phyloP scores from a whole-genome alignment of 1,140 invertebrate species.

The Dendroctonus ponderosae region DNA sequence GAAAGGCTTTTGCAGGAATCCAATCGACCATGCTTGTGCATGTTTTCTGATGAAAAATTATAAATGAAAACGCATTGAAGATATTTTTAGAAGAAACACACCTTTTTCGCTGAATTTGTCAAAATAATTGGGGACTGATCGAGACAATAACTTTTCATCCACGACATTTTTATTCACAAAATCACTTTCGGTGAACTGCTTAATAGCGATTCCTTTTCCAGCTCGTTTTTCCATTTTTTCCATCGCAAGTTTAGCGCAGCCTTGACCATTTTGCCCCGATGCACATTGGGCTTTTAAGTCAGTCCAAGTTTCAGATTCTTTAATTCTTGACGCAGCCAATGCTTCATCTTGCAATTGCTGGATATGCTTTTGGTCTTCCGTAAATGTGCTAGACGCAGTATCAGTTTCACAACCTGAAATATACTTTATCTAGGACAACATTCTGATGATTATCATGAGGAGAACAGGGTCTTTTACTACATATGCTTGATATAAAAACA shows the following conservation, averaged over 20 bases:
- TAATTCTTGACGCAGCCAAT: background rate
- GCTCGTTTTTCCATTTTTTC: background rate
- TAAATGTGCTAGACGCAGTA: constrained; percentile 8
- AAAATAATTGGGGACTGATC: constrained; percentile 40
- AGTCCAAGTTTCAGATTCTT: background rate
- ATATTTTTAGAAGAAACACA: constrained; percentile 5
- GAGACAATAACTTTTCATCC: constrained; percentile 28
- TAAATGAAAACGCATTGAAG: background rate
- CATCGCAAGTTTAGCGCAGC: background rate
- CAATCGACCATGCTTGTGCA: background rate
- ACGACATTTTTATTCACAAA: constrained; percentile 61
- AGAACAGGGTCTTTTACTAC: too few relatives aligned
- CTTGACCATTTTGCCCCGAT: background rate
- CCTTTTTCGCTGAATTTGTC: constrained; percentile 30
- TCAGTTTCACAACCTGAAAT: constrained; percentile 49
- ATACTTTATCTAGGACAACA: background rate
- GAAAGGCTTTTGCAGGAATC: constrained; percentile 30
- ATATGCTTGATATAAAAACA: too few relatives aligned
- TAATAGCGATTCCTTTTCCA: background rate
- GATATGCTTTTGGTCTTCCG: too few relatives aligned
- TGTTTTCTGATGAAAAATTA: background rate
- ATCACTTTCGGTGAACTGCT: constrained; percentile 52
- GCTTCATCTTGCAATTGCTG: background rate
- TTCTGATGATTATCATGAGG: background rate
- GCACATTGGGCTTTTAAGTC: background rate